Conservation (phyloP, 2,888 invertebrate species). For the Nemapogon koenigi region DNA sequence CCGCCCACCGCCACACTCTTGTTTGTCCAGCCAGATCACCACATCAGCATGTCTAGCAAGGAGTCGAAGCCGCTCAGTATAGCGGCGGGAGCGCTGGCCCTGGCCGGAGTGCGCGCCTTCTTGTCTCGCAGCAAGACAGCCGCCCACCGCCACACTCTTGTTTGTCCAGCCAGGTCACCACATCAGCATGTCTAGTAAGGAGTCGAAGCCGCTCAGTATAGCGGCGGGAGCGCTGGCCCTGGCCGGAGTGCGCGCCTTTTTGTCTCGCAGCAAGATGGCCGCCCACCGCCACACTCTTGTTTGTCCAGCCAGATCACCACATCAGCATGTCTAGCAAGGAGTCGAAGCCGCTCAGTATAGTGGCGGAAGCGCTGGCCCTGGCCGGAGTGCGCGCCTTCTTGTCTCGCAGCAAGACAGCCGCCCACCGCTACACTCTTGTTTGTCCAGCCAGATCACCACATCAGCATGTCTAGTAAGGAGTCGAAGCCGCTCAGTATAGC, state of each 20-base stretch:
- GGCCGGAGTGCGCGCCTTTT: slow-evolving; percentile 76
- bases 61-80: slow-evolving; percentile 50
- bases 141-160: slow-evolving; percentile 27
- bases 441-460: slow-evolving; percentile 23
- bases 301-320: slow-evolving; percentile 23
- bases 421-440: slow-evolving; percentile 26
- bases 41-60: too few species aligned
- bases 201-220: slow-evolving; percentile 51
- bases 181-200: too few species aligned
- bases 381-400: slow-evolving; percentile 78
- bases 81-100: slow-evolving; percentile 70
- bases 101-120: slow-evolving; percentile 77
- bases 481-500: slow-evolving; percentile 57
- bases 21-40: slow-evolving; percentile 22
- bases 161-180: slow-evolving; percentile 22
- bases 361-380: slow-evolving; percentile 72
- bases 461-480: too few species aligned
- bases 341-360: slow-evolving; percentile 53
- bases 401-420: slow-evolving; percentile 57
- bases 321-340: too few species aligned
- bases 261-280: slow-evolving; percentile 62
- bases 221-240: slow-evolving; percentile 72
- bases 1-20: slow-evolving; percentile 28
- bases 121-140: slow-evolving; percentile 64
- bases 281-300: slow-evolving; percentile 27